A percentile compares a stretch with the other conserved stretches of the same genome.
These are phyloP conservation scores for Microctonus aethiopoides DNA, from an alignment of 2,888 invertebrate genomes.

Conservation along the genomic window DNA sequence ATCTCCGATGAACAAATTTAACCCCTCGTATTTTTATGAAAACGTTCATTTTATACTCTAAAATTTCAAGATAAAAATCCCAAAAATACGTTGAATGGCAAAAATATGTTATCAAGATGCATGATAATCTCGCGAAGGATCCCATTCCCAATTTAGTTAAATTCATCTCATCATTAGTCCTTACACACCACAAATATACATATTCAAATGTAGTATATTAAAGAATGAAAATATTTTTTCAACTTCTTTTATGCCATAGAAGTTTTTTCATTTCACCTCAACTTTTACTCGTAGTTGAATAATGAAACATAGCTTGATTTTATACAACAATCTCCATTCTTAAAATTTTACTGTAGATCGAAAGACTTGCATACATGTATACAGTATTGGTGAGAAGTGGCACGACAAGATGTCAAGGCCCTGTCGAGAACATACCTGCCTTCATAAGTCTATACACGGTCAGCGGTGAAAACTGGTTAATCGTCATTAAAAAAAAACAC, in stretches of 20 bases:
- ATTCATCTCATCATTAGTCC: neutral
- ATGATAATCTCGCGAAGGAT: neutral
- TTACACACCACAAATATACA: too few species aligned
- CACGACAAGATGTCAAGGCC: conserved; percentile 43
- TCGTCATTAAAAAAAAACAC: conserved; percentile 24
- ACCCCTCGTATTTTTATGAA: neutral
- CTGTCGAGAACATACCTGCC: conserved; percentile 20
- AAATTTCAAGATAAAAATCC: neutral
- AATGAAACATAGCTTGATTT: neutral
- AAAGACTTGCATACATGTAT: neutral
- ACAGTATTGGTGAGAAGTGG: conserved; percentile 37
- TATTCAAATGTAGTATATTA: too few species aligned
- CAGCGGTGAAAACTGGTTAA: conserved; percentile 44
- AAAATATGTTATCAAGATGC: neutral
- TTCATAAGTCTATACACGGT: conserved; percentile 36
- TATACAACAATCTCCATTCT: neutral
- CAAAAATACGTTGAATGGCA: neutral
- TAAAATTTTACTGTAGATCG: conserved; percentile 8
- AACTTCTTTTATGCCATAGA: neutral
- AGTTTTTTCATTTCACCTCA: neutral
- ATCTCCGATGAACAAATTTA: neutral
- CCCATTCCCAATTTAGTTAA: neutral
- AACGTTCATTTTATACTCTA: neutral
- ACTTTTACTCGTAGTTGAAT: neutral
- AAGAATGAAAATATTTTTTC: neutral